These are phyloP conservation scores for Peromyscus melanophrys DNA, from an alignment of 2,797 vertebrate genomes.

Conservation along the genomic window DNA sequence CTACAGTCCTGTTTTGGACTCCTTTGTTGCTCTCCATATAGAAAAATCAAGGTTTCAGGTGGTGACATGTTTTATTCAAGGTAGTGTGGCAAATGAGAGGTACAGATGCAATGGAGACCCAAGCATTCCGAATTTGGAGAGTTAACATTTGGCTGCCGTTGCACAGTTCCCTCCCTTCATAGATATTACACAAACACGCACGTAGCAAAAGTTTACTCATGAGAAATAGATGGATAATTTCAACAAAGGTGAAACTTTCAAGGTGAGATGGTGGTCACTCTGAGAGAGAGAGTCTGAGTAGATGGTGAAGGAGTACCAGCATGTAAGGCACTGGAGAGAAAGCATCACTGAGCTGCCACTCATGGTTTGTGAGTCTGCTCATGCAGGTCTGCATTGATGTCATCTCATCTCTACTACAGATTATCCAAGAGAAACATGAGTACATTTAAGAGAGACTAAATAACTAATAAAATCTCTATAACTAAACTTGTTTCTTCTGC, in stretches of 20 bases:
- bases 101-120: background rate
- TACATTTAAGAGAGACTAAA: background rate
- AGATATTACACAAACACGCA: background rate
- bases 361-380: slow-evolving; percentile 6
- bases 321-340: background rate
- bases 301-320: background rate
- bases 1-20: background rate
- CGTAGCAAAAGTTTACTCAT: background rate
- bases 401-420: background rate
- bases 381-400: background rate
- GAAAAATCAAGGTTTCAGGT: slow-evolving; percentile 8
- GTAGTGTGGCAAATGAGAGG: background rate
- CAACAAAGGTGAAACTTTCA: background rate
- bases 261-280: background rate
- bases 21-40: slow-evolving; percentile 26
- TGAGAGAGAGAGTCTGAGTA: background rate
- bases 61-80: slow-evolving; percentile 43
- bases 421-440: background rate
- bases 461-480: slow-evolving; percentile 26
- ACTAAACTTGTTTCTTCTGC: background rate
- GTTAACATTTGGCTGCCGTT: background rate
- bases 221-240: background rate
- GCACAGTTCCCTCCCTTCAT: background rate
- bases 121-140: slow-evolving; percentile 2
- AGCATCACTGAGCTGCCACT: background rate